phyloP scores from a whole-genome alignment of 2,888 invertebrate genomes.

The Willowsia nigromaculata region DNA sequence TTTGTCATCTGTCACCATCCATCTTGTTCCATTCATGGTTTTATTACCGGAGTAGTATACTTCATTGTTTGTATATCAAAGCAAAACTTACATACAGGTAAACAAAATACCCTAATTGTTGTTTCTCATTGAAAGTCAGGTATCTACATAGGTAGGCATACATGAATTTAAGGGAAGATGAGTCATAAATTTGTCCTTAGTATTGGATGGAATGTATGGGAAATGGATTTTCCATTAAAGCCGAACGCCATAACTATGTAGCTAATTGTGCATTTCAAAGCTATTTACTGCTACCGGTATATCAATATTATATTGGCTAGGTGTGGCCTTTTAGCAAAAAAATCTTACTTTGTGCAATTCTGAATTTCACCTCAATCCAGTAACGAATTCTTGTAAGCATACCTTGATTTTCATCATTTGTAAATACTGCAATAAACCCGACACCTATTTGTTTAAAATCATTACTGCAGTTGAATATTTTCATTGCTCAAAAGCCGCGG shows the following conservation, averaged over 20 bases:
- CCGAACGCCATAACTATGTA: not conserved
- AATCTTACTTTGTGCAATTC: not conserved
- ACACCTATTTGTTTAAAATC: no score
- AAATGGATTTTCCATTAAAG: not conserved
- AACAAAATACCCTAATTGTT: not conserved
- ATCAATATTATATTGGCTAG: not conserved
- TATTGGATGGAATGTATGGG: not conserved
- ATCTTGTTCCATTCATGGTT: constrained; percentile 53
- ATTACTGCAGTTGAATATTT: no score
- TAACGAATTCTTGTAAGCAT: not conserved
- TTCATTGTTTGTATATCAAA: not conserved
- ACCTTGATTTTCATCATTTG: not conserved
- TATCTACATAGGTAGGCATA: not conserved
- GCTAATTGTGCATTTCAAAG: not conserved
- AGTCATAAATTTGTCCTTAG: constrained; percentile 35
- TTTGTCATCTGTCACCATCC: constrained; percentile 70
- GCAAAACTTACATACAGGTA: not conserved
- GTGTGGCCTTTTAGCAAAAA: not conserved
- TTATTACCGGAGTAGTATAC: constrained; percentile 29
- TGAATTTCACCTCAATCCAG: not conserved
- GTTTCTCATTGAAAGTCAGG: not conserved
- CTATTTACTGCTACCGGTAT: not conserved
- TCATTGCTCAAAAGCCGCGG: no score
- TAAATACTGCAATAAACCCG: no score
- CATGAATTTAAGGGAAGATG: constrained; percentile 5